Evolutionary conservation across 2,797 vertebrate species (phyloP).

Genomic region (Eurystomus glaucurus): DNA sequence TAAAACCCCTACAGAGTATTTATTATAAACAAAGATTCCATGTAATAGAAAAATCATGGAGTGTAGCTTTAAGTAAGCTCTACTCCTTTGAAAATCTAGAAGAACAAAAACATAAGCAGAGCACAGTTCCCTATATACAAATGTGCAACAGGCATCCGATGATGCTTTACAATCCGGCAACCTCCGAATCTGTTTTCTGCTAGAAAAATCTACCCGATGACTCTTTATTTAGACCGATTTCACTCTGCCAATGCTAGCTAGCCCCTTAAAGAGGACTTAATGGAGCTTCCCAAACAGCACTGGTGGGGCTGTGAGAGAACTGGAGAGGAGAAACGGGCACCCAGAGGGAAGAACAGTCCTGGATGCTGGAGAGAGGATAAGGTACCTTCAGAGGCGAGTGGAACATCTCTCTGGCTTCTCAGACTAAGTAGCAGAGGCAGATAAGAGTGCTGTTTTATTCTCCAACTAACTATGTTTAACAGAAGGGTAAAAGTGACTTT

Average conservation of each 20-base stretch:
- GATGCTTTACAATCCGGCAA: background rate
- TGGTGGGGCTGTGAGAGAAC: background rate
- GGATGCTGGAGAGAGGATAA: accelerated
- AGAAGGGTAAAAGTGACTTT: background rate
- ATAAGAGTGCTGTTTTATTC: background rate
- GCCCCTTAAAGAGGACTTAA: background rate
- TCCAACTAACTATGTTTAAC: background rate
- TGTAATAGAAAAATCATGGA: accelerated
- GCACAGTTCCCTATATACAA: accelerated
- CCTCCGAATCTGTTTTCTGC: background rate
- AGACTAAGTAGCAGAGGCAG: background rate
- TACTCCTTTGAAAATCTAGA: background rate
- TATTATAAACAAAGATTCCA: background rate
- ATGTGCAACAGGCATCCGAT: background rate
- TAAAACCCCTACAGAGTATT: background rate
- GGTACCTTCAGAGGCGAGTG: accelerated
- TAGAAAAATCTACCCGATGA: background rate
- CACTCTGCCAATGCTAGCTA: background rate
- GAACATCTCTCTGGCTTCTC: background rate
- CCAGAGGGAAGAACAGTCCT: background rate
- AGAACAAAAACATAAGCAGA: background rate
- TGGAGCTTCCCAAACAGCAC: background rate
- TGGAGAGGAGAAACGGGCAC: background rate
- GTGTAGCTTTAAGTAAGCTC: background rate
- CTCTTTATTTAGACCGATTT: background rate